Conservation (phyloP, 2,113 vertebrate genomes). For the Myiopsitta monachus region DNA sequence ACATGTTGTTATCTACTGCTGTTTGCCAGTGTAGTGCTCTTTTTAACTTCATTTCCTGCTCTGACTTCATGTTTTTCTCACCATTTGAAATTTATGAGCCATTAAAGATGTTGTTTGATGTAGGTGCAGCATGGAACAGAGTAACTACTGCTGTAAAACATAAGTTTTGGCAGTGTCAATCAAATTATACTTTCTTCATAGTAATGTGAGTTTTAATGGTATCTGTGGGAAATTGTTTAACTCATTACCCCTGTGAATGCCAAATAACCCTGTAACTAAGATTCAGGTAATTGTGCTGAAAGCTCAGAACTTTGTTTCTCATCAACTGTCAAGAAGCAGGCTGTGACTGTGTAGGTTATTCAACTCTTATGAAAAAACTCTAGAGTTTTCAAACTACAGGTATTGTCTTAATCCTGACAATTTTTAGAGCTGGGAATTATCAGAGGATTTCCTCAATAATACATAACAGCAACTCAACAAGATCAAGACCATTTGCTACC, state of each 20-base stretch:
- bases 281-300: not conserved
- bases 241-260: not conserved
- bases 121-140: not conserved
- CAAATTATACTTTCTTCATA: slow-evolving; percentile 1
- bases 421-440: not conserved
- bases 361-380: rapidly evolving
- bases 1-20: not conserved
- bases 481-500: not conserved
- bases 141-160: not conserved
- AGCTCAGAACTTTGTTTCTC: not conserved
- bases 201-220: not conserved
- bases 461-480: not conserved
- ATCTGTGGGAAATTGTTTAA: not conserved
- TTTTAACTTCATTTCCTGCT: not conserved
- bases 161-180: slow-evolving; percentile 11
- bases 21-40: not conserved
- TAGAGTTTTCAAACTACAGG: not conserved
- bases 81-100: not conserved
- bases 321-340: not conserved
- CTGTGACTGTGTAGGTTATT: not conserved
- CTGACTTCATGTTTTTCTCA: not conserved
- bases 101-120: slow-evolving; percentile 8
- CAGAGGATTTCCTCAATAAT: not conserved
- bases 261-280: not conserved
- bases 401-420: not conserved